phyloP scores from a whole-genome alignment of 2,888 invertebrate genomes.

The Epirrhoe tristata region DNA sequence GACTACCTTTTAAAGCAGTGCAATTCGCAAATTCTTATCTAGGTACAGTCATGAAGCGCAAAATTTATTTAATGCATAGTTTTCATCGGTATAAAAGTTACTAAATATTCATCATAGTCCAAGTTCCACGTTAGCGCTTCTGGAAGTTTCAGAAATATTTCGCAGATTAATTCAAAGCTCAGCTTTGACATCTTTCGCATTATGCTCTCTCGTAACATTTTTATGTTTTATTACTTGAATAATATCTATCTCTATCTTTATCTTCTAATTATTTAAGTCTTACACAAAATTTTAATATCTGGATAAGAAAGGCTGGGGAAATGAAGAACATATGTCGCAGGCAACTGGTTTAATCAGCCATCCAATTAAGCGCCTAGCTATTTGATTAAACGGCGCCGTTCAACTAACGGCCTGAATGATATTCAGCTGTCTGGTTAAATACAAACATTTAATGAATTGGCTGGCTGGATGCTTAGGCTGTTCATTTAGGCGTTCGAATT shows the following conservation, averaged over 20 bases:
- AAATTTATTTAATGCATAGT: slow-evolving; percentile 18
- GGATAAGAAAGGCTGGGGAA: neutral
- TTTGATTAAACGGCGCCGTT: too few species aligned
- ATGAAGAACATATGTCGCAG: too few species aligned
- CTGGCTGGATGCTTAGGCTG: too few species aligned
- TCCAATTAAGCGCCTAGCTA: too few species aligned
- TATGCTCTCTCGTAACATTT: slow-evolving; percentile 11
- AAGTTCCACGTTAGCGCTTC: slow-evolving; percentile 20
- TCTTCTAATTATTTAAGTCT: neutral
- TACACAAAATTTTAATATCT: neutral
- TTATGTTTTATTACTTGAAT: slow-evolving; percentile 11
- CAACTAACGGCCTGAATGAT: too few species aligned
- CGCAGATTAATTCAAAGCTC: slow-evolving; percentile 14
- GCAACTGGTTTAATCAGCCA: too few species aligned
- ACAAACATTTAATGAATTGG: too few species aligned
- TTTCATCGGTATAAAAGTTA: slow-evolving; percentile 15
- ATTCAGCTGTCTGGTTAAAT: too few species aligned
- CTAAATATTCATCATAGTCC: slow-evolving; percentile 24
- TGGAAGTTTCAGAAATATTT: slow-evolving; percentile 22
- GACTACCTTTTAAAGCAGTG: neutral
- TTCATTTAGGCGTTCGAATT: too few species aligned
- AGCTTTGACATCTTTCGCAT: slow-evolving; percentile 14
- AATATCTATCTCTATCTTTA: neutral
- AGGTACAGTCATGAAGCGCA: too few species aligned
- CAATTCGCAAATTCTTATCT: neutral